Evolutionary conservation across 2,888 invertebrate genomes (phyloP).

Genomic region (Drosophila histrio): DNA sequence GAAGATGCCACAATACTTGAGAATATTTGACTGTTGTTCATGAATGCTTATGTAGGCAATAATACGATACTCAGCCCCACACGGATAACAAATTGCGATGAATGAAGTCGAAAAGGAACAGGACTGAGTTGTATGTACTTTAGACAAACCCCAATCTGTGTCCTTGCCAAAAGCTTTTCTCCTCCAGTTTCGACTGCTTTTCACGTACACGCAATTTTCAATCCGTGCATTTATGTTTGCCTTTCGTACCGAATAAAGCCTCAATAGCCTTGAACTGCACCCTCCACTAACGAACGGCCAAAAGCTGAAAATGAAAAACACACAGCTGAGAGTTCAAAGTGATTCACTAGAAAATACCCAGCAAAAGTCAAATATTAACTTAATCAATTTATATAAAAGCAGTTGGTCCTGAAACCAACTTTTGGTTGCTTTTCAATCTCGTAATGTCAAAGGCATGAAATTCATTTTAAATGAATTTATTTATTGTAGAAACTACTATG

Average conservation of each 20-base stretch:
- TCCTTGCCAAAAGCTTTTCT: background rate
- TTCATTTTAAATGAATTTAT: too few species aligned
- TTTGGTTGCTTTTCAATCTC: too few species aligned
- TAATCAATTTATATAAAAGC: too few species aligned
- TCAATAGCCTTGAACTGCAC: conserved; percentile 32
- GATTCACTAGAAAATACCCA: conserved; percentile 1
- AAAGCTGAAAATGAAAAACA: background rate
- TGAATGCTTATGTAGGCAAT: conserved; percentile 3
- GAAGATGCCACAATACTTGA: background rate
- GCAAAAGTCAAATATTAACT: background rate
- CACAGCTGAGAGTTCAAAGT: background rate
- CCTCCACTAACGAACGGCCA: conserved; percentile 36
- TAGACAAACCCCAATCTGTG: conserved; percentile 3
- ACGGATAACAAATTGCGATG: background rate
- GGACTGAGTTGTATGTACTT: background rate
- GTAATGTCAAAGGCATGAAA: too few species aligned
- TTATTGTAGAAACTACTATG: too few species aligned
- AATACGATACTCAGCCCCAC: background rate
- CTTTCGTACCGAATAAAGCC: background rate
- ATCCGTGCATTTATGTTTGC: conserved; percentile 22
- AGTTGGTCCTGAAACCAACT: too few species aligned
- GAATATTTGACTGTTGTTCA: conserved; percentile 3
- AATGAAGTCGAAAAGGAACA: background rate
- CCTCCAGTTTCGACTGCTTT: background rate
- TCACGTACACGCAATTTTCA: conserved; percentile 48